Percentiles rank a stretch among this genome's conserved stretches.
These are phyloP conservation scores for Drusus annulatus DNA, from an alignment of 1,140 invertebrate species.

Conservation along the genomic window DNA sequence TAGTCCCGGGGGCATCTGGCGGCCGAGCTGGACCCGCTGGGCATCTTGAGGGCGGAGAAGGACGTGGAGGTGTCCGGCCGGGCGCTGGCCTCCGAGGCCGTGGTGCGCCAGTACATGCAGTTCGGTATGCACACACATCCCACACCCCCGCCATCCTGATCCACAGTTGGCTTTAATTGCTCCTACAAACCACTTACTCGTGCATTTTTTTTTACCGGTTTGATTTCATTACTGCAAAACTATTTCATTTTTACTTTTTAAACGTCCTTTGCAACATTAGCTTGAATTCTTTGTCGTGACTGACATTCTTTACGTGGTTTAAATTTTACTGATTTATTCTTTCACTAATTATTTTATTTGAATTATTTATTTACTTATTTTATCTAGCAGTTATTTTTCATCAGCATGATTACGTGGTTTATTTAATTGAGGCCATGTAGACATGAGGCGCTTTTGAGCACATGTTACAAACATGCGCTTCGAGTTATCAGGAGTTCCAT, in stretches of 20 bases:
- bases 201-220: conserved; percentile 33
- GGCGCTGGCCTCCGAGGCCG: conserved; percentile 70
- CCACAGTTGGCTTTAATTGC: neutral
- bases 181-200: neutral
- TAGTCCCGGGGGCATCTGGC: conserved; percentile 96
- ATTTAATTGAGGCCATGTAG: too few relatives aligned
- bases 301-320: too few relatives aligned
- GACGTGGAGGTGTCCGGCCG: conserved; percentile 68
- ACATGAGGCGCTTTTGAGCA: too few relatives aligned
- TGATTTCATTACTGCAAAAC: neutral
- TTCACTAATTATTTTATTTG: too few relatives aligned
- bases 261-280: too few relatives aligned
- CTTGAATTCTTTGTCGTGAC: too few relatives aligned
- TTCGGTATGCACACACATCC: conserved; percentile 67
- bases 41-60: conserved; percentile 75
- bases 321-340: too few relatives aligned
- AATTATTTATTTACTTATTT: too few relatives aligned
- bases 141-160: conserved; percentile 31
- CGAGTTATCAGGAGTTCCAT: too few relatives aligned
- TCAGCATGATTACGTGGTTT: too few relatives aligned
- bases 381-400: too few relatives aligned
- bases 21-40: conserved; percentile 94
- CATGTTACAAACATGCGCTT: too few relatives aligned
- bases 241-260: neutral
- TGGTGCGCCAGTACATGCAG: conserved; percentile 71